These are phyloP conservation scores for Drosophila acutilabella DNA, from an alignment of 2,888 invertebrate species.

Conservation along the genomic window DNA sequence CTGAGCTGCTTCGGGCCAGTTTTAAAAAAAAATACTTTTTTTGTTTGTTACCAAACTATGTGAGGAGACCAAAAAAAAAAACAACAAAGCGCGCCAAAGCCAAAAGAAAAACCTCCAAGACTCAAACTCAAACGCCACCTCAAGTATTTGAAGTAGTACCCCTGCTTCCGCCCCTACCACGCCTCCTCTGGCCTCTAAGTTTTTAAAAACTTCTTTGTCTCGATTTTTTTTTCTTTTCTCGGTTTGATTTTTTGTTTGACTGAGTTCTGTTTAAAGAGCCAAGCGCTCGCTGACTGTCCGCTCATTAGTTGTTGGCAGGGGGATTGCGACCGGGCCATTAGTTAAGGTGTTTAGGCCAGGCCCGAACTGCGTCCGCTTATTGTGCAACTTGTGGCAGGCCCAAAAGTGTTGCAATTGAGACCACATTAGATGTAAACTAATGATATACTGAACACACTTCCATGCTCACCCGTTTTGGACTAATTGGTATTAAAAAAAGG, in stretches of 20 bases:
- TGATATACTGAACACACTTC: constrained; percentile 58
- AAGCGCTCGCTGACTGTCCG: constrained; percentile 53
- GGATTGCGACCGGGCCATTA: constrained; percentile 61
- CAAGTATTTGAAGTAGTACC: constrained; percentile 65
- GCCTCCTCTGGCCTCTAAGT: constrained; percentile 12
- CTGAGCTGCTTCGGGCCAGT: constrained; percentile 45
- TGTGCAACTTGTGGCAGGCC: constrained; percentile 61
- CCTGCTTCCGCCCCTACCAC: neutral
- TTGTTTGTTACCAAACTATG: constrained; percentile 18
- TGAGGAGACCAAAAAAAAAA: constrained; percentile 27
- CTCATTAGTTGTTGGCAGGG: constrained; percentile 66
- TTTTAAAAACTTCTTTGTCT: constrained; percentile 47
- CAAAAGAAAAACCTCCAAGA: constrained; percentile 52
- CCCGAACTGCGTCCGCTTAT: constrained; percentile 55
- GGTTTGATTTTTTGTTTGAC: neutral
- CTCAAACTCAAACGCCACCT: constrained; percentile 47
- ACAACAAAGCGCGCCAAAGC: constrained; percentile 47
- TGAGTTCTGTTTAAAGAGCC: constrained; percentile 71
- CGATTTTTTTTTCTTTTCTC: constrained; percentile 24
- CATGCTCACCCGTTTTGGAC: constrained; percentile 46
- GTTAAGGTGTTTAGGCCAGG: constrained; percentile 72
- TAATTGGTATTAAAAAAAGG: constrained; percentile 66
- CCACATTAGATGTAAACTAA: constrained; percentile 73
- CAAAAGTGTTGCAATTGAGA: constrained; percentile 69
- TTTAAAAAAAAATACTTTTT: constrained; percentile 28